Percentiles rank a stretch among this genome's conserved stretches.
These are phyloP conservation scores for Morone chrysops DNA, from an alignment of 2,113 vertebrate genomes.

Conservation along the genomic window DNA sequence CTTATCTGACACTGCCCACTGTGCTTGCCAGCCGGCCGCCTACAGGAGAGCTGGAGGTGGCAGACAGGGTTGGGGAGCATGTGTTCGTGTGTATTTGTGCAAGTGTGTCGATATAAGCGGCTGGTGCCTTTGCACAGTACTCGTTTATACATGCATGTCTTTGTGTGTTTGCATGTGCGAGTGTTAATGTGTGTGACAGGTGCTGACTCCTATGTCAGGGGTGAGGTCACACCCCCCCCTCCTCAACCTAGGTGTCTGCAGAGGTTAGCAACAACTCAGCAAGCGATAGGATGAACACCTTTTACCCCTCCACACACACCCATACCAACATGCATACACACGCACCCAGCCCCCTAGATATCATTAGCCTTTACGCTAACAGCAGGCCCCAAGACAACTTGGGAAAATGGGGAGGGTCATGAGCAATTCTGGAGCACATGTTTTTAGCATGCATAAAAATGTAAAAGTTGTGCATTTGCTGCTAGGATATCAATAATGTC, in stretches of 20 bases:
- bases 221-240: slow-evolving; percentile 80
- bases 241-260: slow-evolving; percentile 85
- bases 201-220: slow-evolving; percentile 78
- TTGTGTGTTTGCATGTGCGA: slow-evolving; percentile 39
- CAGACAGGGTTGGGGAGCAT: slow-evolving; percentile 55
- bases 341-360: slow-evolving; percentile 84
- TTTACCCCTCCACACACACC: slow-evolving; percentile 58
- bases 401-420: slow-evolving; percentile 70
- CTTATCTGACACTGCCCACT: slow-evolving; percentile 54
- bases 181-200: slow-evolving; percentile 69
- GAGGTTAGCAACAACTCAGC: slow-evolving; percentile 90
- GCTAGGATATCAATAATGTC: slow-evolving; percentile 79
- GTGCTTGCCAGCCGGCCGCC: slow-evolving; percentile 61
- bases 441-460: slow-evolving; percentile 91
- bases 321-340: slow-evolving; percentile 18
- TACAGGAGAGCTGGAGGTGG: slow-evolving; percentile 63
- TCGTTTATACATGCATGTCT: slow-evolving; percentile 29
- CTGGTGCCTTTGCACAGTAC: slow-evolving; percentile 24
- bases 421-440: slow-evolving; percentile 84
- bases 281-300: slow-evolving; percentile 87
- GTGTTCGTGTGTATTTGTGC: slow-evolving; percentile 49
- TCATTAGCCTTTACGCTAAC: slow-evolving; percentile 89
- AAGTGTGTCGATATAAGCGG: neutral
- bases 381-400: slow-evolving; percentile 87
- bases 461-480: slow-evolving; percentile 88